Conservation (phyloP, 2,113 vertebrate genomes). For the Sterrhoptilus dennistouni region DNA sequence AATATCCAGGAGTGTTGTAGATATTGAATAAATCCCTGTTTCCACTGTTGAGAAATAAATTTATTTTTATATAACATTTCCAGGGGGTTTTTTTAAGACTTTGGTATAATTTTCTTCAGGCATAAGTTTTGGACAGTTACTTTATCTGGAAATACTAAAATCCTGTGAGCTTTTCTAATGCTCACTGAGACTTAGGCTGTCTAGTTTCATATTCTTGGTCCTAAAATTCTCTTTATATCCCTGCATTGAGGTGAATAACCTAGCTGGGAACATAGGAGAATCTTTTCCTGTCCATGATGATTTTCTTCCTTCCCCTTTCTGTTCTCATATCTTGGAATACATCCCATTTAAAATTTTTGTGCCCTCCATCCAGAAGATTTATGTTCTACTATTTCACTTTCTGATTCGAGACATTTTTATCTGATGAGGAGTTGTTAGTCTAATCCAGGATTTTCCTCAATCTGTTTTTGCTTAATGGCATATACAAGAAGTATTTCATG, state of each 20-base stretch:
- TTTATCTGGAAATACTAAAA: neutral
- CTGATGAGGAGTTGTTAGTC: neutral
- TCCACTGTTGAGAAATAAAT: slow-evolving; percentile 18
- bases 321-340: neutral
- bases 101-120: neutral
- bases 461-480: neutral
- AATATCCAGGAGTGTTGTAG: neutral
- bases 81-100: neutral
- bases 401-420: neutral
- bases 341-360: neutral
- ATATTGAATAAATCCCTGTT: neutral
- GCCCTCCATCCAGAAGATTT: neutral
- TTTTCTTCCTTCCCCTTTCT: neutral
- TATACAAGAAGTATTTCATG: neutral
- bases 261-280: neutral
- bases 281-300: accelerated
- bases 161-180: neutral
- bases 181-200: neutral
- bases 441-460: neutral
- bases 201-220: neutral
- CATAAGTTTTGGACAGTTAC: neutral
- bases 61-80: slow-evolving; percentile 35
- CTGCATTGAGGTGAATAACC: neutral
- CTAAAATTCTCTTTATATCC: neutral
- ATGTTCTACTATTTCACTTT: neutral